Evolutionary conservation across 2,888 invertebrate species (phyloP), one percentile per base, ranked within the genome.

Genomic region (Thymelicus lineola): DNA sequence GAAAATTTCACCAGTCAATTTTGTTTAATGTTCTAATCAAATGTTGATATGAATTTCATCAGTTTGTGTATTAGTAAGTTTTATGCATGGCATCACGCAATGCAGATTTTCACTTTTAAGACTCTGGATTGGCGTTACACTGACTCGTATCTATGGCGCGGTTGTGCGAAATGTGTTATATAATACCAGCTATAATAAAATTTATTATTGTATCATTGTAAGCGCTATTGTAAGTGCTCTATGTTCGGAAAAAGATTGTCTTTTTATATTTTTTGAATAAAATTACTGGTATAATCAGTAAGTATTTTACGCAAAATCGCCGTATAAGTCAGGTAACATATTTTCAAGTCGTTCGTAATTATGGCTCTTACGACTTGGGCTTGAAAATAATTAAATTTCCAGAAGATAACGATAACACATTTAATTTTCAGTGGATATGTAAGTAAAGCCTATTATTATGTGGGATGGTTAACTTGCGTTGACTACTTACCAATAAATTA

Each of bases 11-110:
- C 36, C 36, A 9, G 9, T 6, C 38, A 38, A n/a, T n/a, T n/a
- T 10, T 42, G 10, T 42, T 42, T 42, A n/a, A 10, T 42, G 38
- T 28, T 28, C 3, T 28, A 42, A 42, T 42, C 42, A 48, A 46
- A 45, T 42, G 42, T 60, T 20, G 42, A n/a, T 10, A 17, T 42
- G 3, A 17, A 60, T 42, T 42, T 42, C 4, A 42, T 4, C 9
- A 12, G 42, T 42, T 42, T 42, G 12, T 42, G 15, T 58, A 53
- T 65, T 55, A 45, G 53, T 9, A 42, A 46, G 20, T 58, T 58
- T 58, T 58, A 58, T 48, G 66, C 65, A 66, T 58, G 36, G 36
- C 36, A 46, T 66, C 66, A 66, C 66, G 66, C 66, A 66, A 48
- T 66, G 65, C 65, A 65, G 65, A 46, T 65, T 65, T 55, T 65